Evolutionary conservation across 2,888 invertebrate species (phyloP).

Genomic region (Acanthosepion esculentum): DNA sequence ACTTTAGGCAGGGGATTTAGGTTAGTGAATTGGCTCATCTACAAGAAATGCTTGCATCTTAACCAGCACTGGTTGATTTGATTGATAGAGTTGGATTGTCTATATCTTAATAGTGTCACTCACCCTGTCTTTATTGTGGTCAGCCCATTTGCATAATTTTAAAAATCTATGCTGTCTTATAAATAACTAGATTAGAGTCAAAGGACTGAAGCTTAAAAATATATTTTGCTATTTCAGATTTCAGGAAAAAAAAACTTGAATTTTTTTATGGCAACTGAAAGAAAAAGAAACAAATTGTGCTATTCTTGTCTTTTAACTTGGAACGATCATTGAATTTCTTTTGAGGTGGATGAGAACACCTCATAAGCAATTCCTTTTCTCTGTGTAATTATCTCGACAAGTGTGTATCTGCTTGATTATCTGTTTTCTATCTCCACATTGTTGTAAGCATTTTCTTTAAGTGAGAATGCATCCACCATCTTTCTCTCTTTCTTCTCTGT

Average conservation of each 20-base stretch:
- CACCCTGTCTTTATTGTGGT: neutral
- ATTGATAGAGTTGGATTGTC: neutral
- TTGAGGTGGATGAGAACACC: neutral
- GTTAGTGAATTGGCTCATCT: neutral
- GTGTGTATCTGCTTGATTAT: slow-evolving; percentile 33
- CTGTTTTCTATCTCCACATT: neutral
- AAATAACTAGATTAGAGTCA: neutral
- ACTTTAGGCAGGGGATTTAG: neutral
- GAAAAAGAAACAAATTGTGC: neutral
- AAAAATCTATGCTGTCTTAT: slow-evolving; percentile 9
- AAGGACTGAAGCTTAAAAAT: slow-evolving; percentile 33
- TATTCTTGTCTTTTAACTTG: slow-evolving; percentile 13
- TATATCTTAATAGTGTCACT: neutral
- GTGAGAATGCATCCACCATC: too few species aligned
- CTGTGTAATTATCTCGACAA: slow-evolving; percentile 6
- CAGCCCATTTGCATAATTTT: neutral
- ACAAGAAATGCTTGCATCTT: neutral
- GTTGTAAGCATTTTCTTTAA: slow-evolving; percentile 9
- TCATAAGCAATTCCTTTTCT: slow-evolving; percentile 25
- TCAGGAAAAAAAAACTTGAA: neutral
- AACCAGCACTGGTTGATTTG: neutral
- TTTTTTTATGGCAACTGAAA: neutral
- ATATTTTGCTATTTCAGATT: slow-evolving; percentile 15
- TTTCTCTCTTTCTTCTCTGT: neutral
- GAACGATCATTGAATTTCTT: neutral